phyloP scores from a whole-genome alignment of 2,888 invertebrate genomes.

The Abscondita cerata region DNA sequence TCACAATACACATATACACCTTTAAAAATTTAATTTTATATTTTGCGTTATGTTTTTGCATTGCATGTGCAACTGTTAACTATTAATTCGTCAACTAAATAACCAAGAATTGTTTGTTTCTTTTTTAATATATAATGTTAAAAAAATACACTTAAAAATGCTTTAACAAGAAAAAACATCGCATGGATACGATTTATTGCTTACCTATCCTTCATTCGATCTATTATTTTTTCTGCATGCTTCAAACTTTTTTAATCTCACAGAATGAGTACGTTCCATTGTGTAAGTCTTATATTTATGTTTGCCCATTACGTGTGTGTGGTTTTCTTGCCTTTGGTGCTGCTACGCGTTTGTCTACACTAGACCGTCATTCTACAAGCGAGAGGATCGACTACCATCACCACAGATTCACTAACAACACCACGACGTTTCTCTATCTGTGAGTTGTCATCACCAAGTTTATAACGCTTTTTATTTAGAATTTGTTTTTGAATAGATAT shows the following conservation, averaged over 20 bases:
- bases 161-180: too few species aligned
- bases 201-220: too few species aligned
- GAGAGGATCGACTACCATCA: slow-evolving; percentile 54
- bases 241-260: background rate
- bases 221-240: background rate
- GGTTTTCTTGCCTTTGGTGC: slow-evolving; percentile 38
- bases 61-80: background rate
- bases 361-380: slow-evolving; percentile 55
- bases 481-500: slow-evolving; percentile 8
- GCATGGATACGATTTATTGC: too few species aligned
- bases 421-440: slow-evolving; percentile 50
- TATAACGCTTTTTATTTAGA: slow-evolving; percentile 21
- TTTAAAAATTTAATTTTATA: background rate
- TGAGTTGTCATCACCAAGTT: slow-evolving; percentile 26
- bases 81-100: too few species aligned
- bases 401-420: slow-evolving; percentile 53
- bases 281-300: slow-evolving; percentile 31
- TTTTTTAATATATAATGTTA: too few species aligned
- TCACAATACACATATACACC: slow-evolving; percentile 1
- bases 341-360: slow-evolving; percentile 39
- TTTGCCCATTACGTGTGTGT: slow-evolving; percentile 37
- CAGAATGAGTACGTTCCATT: slow-evolving; percentile 23
- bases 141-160: too few species aligned
- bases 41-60: background rate
- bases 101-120: too few species aligned